Conservation (phyloP, 2,113 vertebrate genomes). For the Syngnathus scovelli region DNA sequence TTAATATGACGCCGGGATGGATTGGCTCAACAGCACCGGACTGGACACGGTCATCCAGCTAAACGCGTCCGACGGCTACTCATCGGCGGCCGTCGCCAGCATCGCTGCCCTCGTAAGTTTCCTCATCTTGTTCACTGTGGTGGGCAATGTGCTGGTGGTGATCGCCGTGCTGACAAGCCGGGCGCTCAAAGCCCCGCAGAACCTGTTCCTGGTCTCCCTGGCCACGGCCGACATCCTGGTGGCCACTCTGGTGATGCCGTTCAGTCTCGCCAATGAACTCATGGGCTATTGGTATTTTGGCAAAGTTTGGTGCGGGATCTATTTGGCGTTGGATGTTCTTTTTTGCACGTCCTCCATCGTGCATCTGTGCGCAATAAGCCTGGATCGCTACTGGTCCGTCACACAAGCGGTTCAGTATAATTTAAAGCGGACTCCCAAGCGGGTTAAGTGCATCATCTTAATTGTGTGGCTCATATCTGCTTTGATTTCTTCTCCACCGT, state of each 20-base stretch:
- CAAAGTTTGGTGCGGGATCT: slow-evolving; percentile 87
- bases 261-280: slow-evolving; percentile 89
- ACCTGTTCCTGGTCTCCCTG: slow-evolving; percentile 89
- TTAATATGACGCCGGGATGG: slow-evolving; percentile 55
- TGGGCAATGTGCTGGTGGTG: slow-evolving; percentile 88
- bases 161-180: slow-evolving; percentile 87
- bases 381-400: slow-evolving; percentile 93
- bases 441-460: slow-evolving; percentile 83
- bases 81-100: slow-evolving; percentile 73
- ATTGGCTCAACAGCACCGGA: slow-evolving; percentile 64
- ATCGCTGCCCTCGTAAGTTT: slow-evolving; percentile 81
- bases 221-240: slow-evolving; percentile 92
- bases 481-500: slow-evolving; percentile 84
- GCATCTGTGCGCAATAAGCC: slow-evolving; percentile 90
- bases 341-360: slow-evolving; percentile 94
- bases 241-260: slow-evolving; percentile 91
- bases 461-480: slow-evolving; percentile 89
- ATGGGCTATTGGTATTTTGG: slow-evolving; percentile 96
- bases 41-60: slow-evolving; percentile 66
- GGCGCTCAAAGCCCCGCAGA: slow-evolving; percentile 86
- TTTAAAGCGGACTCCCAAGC: slow-evolving; percentile 82
- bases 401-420: slow-evolving; percentile 93
- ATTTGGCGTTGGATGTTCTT: slow-evolving; percentile 86
- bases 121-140: slow-evolving; percentile 85
- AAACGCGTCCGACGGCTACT: slow-evolving; percentile 74